Evolutionary conservation across 92 coral and sea anemone species (phyloP).

Genomic region (Palythoa heliodiscus): DNA sequence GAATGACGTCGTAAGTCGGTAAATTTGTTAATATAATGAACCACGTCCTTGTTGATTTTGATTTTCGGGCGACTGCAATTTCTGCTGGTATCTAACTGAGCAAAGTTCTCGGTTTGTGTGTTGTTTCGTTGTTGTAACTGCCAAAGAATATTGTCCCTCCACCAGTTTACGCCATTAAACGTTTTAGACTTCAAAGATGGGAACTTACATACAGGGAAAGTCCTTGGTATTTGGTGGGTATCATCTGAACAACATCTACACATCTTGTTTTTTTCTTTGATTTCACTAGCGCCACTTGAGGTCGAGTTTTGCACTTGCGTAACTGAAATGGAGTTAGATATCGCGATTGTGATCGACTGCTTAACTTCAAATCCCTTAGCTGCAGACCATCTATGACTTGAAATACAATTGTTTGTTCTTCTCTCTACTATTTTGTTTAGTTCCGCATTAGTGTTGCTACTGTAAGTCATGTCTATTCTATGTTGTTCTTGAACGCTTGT

Average conservation of each 20-base stretch:
- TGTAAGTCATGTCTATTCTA: neutral
- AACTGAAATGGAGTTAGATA: neutral
- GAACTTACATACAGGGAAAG: slow-evolving; percentile 40
- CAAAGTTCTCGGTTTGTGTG: slow-evolving; percentile 69
- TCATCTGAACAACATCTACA: slow-evolving; percentile 33
- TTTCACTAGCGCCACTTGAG: neutral
- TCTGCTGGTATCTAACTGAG: slow-evolving; percentile 59
- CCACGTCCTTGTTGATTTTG: slow-evolving; percentile 69
- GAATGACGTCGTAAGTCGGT: slow-evolving; percentile 66
- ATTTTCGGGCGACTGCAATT: slow-evolving; percentile 50
- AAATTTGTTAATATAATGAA: slow-evolving; percentile 74
- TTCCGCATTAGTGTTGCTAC: neutral
- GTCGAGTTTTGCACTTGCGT: neutral
- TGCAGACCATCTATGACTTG: neutral
- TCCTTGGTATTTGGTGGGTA: slow-evolving; percentile 14
- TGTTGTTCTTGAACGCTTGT: slow-evolving; percentile 52
- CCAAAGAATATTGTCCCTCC: slow-evolving; percentile 82
- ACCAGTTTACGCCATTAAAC: slow-evolving; percentile 63
- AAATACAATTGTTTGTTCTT: neutral
- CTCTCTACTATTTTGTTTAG: neutral
- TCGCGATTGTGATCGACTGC: slow-evolving; percentile 1
- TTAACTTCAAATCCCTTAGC: neutral
- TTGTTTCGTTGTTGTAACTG: slow-evolving; percentile 74
- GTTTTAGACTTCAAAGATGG: slow-evolving; percentile 36
- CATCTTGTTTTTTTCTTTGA: slow-evolving; percentile 4